phyloP scores from a whole-genome alignment of 2,113 vertebrate genomes.

The Echinops telfairi region DNA sequence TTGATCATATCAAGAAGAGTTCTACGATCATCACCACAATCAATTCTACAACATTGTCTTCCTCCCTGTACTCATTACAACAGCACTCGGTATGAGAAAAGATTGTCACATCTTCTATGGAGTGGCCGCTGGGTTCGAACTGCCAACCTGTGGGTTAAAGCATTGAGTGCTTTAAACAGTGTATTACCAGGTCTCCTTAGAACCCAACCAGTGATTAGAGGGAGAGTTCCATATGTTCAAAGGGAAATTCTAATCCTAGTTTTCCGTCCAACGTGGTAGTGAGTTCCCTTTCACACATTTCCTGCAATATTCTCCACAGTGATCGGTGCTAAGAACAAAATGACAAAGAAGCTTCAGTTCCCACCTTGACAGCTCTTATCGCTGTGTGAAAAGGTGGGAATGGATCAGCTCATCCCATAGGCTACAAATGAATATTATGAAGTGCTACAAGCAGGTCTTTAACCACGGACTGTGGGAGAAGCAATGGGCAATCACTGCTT shows the following conservation, averaged over 20 bases:
- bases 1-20: too few relatives aligned
- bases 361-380: background rate
- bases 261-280: background rate
- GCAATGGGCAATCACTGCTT: background rate
- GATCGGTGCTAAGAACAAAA: background rate
- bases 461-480: background rate
- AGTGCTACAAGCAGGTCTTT: background rate
- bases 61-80: too few relatives aligned
- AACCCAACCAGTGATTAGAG: background rate
- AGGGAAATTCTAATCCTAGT: background rate
- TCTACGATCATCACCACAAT: too few relatives aligned
- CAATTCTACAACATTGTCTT: too few relatives aligned
- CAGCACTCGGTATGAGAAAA: too few relatives aligned
- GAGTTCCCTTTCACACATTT: background rate
- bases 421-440: background rate
- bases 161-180: background rate
- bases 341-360: background rate
- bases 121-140: background rate
- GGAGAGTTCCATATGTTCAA: background rate
- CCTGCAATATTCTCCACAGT: background rate
- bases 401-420: background rate
- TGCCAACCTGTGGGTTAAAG: background rate
- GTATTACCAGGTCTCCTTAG: background rate
- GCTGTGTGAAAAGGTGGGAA: background rate
- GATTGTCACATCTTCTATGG: too few relatives aligned